Conservation (phyloP, 2,797 vertebrate genomes). For the Knipowitschia caucasica region DNA sequence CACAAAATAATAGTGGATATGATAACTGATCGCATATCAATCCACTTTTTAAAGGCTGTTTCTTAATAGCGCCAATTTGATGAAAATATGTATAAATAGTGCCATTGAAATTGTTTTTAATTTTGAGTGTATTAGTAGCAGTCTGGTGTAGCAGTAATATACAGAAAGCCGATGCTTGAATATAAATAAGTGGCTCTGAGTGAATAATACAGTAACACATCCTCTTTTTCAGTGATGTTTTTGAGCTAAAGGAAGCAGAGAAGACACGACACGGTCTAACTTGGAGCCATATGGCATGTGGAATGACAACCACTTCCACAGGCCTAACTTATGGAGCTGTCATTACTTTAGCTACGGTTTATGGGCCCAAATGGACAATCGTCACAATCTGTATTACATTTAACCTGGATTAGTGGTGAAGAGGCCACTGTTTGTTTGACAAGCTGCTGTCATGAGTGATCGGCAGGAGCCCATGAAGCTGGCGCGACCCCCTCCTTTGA, state of each 20-base stretch:
- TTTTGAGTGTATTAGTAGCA: neutral
- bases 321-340: slow-evolving; percentile 19
- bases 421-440: neutral
- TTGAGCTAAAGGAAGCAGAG: neutral
- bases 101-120: too few relatives aligned
- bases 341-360: slow-evolving; percentile 43
- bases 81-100: too few relatives aligned
- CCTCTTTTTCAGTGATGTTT: neutral
- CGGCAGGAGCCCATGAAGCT: slow-evolving; percentile 7
- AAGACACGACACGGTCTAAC: neutral
- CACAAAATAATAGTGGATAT: neutral
- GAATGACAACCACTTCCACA: slow-evolving; percentile 5
- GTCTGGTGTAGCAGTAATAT: too few relatives aligned
- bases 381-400: slow-evolving; percentile 1
- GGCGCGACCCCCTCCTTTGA: slow-evolving; percentile 13
- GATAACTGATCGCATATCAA: neutral
- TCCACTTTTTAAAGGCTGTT: neutral
- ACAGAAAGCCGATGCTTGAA: neutral
- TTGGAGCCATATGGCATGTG: neutral
- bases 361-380: slow-evolving; percentile 1
- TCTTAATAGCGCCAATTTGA: neutral
- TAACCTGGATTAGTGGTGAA: neutral
- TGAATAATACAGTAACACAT: neutral
- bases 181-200: neutral
- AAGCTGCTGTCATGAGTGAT: slow-evolving; percentile 4